Evolutionary conservation across 2,113 vertebrate genomes (phyloP), one percentile per base, ranked within the genome.

Genomic region (Microtus montanus): DNA sequence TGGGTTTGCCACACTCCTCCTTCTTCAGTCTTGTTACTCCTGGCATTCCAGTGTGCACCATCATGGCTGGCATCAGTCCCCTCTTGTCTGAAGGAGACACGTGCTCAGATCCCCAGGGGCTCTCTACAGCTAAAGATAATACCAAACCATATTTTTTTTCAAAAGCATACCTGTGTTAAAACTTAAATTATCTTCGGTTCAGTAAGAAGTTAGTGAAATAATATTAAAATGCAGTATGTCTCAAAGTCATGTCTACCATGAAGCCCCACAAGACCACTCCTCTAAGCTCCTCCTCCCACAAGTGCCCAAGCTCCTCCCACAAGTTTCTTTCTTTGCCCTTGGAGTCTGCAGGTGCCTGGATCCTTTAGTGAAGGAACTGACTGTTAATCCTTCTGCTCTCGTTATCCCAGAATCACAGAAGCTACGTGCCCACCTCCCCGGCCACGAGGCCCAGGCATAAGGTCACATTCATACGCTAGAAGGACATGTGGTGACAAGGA

Each of bases 391-490:
- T 63, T 64, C 35, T 75, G 30, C 54, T 74, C 0, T 15, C 13
- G 7, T 38, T 66, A 28, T 35, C 7, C 0, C 24, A 79, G 91
- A 47, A 47, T 73, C 35, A 75, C 35, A 22, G 63, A 95, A 24
- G 47, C 49, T n/a, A 24, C 47, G 12, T 1, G 12, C 47, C 38
- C 20, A 2, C 0, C 15, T 10, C 49, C 8, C 7, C 1, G 2
- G 49, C 30, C 58, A 58, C 20, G 33, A 61, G 47, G 17, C 5
- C 28, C 54, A 44, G 86, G 58, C 13, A 44, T 26, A 38, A 47
- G 6, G 35, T 33, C 66, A 17, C 15, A 17, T 9, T 44, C 15
- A 22, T 7, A 5, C n/a, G 14, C 41, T 44, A 82, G 70, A 54
- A 91, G 54, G 30, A 22, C 13, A 22, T n/a, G 41, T 47, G 20